These are phyloP conservation scores for Petrosia ficiformis DNA, from an alignment of 37 sponge, comb jelly and placozoan genomes.

Conservation along the genomic window DNA sequence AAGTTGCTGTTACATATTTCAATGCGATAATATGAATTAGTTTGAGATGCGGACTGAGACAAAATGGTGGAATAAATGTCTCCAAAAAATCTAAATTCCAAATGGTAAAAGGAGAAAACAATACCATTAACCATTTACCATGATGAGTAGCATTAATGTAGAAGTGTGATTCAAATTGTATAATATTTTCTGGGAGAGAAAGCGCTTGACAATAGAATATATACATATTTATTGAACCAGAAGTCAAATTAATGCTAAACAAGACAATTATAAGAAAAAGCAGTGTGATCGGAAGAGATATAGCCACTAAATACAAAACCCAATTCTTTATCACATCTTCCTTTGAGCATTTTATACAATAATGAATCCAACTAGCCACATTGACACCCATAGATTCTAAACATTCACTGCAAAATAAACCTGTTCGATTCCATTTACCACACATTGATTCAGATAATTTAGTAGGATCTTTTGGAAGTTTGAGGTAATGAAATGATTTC, in stretches of 20 bases:
- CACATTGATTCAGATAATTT: background rate
- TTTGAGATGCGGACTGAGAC: constrained; percentile 3
- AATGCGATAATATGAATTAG: constrained; percentile 1
- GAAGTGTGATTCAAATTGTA: background rate
- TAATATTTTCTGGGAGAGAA: background rate
- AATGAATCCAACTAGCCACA: background rate
- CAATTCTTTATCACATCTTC: background rate
- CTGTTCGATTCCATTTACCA: constrained; percentile 1
- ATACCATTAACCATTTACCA: too few species aligned
- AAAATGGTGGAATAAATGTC: constrained; percentile 8
- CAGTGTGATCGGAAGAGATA: constrained; percentile 12
- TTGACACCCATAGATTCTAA: background rate
- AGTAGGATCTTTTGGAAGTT: background rate
- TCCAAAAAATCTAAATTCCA: constrained; percentile 29
- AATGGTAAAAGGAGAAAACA: constrained; percentile 13
- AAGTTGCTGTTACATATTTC: constrained; percentile 9
- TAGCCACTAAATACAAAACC: constrained; percentile 9
- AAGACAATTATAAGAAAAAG: constrained; percentile 1
- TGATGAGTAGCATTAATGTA: too few species aligned
- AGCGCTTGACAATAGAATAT: constrained; percentile 16
- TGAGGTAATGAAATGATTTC: too few species aligned
- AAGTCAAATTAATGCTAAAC: constrained; percentile 13
- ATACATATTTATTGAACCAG: constrained; percentile 25
- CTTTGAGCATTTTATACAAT: constrained; percentile 4
- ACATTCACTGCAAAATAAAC: constrained; percentile 19